These are phyloP conservation scores for Pseudomugil tenellus DNA, from an alignment of 2,797 vertebrate genomes.

Conservation along the genomic window DNA sequence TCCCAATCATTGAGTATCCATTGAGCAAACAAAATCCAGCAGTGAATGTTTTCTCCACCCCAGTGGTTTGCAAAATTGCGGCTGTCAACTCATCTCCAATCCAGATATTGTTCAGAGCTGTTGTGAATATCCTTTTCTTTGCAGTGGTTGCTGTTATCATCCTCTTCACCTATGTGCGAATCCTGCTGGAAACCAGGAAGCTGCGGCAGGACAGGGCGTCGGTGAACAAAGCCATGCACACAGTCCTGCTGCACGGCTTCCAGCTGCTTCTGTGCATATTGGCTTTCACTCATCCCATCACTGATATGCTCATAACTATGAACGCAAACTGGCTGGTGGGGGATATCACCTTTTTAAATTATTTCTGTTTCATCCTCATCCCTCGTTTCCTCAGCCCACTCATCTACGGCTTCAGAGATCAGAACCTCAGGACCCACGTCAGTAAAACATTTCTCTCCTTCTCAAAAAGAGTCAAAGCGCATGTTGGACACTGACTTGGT, in stretches of 20 bases:
- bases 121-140: conserved; percentile 69
- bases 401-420: conserved; percentile 81
- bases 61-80: conserved; percentile 43
- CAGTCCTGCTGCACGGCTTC: conserved; percentile 82
- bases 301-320: conserved; percentile 58
- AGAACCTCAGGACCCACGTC: conserved; percentile 66
- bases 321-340: conserved; percentile 51
- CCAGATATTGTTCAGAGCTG: conserved; percentile 67
- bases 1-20: conserved; percentile 50
- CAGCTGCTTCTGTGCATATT: conserved; percentile 81
- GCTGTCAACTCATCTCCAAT: conserved; percentile 59
- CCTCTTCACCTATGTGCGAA: conserved; percentile 81
- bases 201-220: conserved; percentile 74
- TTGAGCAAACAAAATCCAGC: conserved; percentile 30
- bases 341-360: conserved; percentile 75
- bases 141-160: conserved; percentile 74
- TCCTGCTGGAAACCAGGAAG: conserved; percentile 78
- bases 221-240: conserved; percentile 79
- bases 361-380: conserved; percentile 76
- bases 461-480: conserved; percentile 11
- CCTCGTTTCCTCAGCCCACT: conserved; percentile 82
- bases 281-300: conserved; percentile 75
- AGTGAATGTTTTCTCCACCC: conserved; percentile 49
- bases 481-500: not conserved
- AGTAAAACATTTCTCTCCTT: conserved; percentile 52